Percentiles rank a stretch among this genome's conserved stretches.
phyloP scores from a whole-genome alignment of 2,888 invertebrate genomes.

The Chironomus riparius region DNA sequence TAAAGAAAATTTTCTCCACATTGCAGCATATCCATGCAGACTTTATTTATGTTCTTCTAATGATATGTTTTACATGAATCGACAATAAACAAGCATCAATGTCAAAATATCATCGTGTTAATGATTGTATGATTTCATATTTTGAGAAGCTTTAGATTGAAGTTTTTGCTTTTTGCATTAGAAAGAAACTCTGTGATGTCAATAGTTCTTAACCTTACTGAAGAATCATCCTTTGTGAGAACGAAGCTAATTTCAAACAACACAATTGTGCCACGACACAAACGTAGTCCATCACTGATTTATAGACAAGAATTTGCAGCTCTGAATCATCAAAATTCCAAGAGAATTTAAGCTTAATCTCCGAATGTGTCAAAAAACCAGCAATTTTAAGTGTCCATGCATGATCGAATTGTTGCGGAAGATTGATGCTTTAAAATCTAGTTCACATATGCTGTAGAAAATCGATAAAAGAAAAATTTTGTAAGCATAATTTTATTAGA shows the following conservation, averaged over 20 bases:
- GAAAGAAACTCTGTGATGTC: too few relatives aligned
- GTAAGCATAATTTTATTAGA: neutral
- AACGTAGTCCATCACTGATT: too few relatives aligned
- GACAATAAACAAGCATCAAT: too few relatives aligned
- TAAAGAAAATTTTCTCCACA: neutral
- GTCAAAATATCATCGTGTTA: too few relatives aligned
- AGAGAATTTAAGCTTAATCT: neutral
- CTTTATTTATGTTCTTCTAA: neutral
- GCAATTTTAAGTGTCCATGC: neutral
- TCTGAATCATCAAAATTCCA: neutral
- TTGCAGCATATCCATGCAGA: neutral
- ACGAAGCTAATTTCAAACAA: too few relatives aligned
- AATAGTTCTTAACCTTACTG: too few relatives aligned
- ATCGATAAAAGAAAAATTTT: neutral
- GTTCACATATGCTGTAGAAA: neutral
- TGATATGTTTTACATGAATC: neutral
- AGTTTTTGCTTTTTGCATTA: too few relatives aligned
- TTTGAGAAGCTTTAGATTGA: too few relatives aligned
- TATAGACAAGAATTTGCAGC: too few relatives aligned
- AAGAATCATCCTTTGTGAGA: too few relatives aligned
- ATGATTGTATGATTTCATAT: too few relatives aligned
- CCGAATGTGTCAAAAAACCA: neutral
- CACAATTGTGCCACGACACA: too few relatives aligned
- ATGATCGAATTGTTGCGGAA: neutral
- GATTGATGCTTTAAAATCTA: neutral